Evolutionary conservation across 2,888 invertebrate genomes (phyloP), one percentile per base, ranked within the genome.

Genomic region (Temnothorax rugatulus): DNA sequence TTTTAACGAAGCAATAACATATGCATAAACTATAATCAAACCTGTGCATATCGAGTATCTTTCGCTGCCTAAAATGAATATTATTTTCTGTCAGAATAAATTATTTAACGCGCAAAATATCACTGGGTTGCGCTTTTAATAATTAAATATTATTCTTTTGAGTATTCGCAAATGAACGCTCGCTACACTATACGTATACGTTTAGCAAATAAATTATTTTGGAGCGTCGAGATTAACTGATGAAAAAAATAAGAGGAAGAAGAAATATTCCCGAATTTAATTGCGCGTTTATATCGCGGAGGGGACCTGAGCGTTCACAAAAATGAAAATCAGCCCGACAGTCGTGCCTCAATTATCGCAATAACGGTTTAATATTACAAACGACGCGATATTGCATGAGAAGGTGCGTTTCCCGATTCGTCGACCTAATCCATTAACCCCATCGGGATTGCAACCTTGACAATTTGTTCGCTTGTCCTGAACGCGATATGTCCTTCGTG

Each of bases 381-480:
- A 4, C 7, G 47, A 69, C 8, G 34, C 7, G 21, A 57, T 44
- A 57, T 79, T 38, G 57, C 69, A 79, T 34, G 44, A 59, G 47
- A 57, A 57, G 21, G n/a, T 59, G 59, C 25, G 15, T 57, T 71
- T 79, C 34, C 47, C 59, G 71, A 71, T 69, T 44, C 18, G 44
- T 47, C 57, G 34, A 69, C 44, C 34, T 59, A 59, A 71, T 79
- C 77, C 66, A 77, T 66, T 77, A 77, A 66, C 66, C 71, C 71
- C 71, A 18, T 4, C 18, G 57, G 59, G n/a, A 71, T 47, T 44
- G 21, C 59, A 71, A 59, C 79, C 71, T 79, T 79, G 79, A 71
- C 44, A 79, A 79, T 79, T 79, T 44, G 57, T 79, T 59, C 47
- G 25, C 44, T 15, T 21, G 13, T 21, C 34, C 34, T 15, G 8